A percentile compares a stretch with the other conserved stretches of the same genome.
phyloP scores from a whole-genome alignment of 2,797 vertebrate species.

The Cirrhinus mrigala region DNA sequence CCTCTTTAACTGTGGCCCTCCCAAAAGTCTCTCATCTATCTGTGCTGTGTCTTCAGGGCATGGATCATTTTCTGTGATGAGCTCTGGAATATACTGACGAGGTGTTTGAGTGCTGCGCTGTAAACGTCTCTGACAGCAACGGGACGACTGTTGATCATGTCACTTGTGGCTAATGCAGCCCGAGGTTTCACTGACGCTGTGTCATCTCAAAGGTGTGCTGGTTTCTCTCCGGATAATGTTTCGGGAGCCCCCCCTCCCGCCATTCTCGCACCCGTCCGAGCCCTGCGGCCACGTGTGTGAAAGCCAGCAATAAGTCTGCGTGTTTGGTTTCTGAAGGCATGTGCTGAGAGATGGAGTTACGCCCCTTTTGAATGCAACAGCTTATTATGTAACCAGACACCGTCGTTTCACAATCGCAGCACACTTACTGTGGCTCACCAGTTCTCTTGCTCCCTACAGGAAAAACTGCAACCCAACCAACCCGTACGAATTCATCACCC shows the following conservation, averaged over 20 bases:
- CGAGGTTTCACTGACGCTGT: conserved; percentile 74
- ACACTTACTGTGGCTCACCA: conserved; percentile 75
- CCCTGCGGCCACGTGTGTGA: conserved; percentile 72
- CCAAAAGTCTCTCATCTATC: conserved; percentile 36
- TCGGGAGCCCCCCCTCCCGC: conserved; percentile 74
- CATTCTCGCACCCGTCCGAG: conserved; percentile 51
- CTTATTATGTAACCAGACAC: conserved; percentile 84
- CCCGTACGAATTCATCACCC: conserved; percentile 16
- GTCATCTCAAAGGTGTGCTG: conserved; percentile 79
- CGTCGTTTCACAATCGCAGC: conserved; percentile 82
- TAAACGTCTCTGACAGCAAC: conserved; percentile 50
- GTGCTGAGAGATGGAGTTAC: conserved; percentile 76
- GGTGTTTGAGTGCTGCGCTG: conserved; percentile 10
- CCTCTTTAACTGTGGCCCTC: conserved; percentile 22
- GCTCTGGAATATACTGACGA: conserved; percentile 46
- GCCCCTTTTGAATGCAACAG: conserved; percentile 79
- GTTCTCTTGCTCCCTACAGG: conserved; percentile 21
- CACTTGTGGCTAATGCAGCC: conserved; percentile 65
- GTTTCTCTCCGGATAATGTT: conserved; percentile 82
- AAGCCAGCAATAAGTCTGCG: conserved; percentile 72
- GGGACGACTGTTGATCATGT: conserved; percentile 77
- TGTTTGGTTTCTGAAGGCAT: conserved; percentile 65
- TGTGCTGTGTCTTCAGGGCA: conserved; percentile 51
- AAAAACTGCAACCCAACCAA: conserved; percentile 26
- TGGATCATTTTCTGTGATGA: conserved; percentile 48